Evolutionary conservation across 1,140 invertebrate genomes (phyloP).

Genomic region (Spodoptera frugiperda): DNA sequence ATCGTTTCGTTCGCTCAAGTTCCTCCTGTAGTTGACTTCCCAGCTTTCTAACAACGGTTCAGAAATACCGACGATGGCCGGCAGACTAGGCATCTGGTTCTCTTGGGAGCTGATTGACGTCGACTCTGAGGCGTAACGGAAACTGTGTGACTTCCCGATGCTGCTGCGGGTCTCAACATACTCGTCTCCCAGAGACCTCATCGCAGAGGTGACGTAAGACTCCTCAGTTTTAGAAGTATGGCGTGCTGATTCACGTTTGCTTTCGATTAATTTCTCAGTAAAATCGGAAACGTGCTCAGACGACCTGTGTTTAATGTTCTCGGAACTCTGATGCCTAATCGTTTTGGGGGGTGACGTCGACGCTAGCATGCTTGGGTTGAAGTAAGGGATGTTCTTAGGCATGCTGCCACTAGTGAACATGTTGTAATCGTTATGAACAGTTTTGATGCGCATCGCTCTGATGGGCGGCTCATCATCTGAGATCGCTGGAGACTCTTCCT

Average conservation of each 20-base stretch:
- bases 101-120: slow-evolving; percentile 82
- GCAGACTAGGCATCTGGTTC: slow-evolving; percentile 84
- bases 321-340: slow-evolving; percentile 70
- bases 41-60: slow-evolving; percentile 85
- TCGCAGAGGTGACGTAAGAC: slow-evolving; percentile 68
- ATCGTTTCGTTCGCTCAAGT: slow-evolving; percentile 79
- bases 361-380: slow-evolving; percentile 69
- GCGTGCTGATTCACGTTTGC: slow-evolving; percentile 67
- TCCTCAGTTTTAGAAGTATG: slow-evolving; percentile 70
- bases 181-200: slow-evolving; percentile 80
- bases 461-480: slow-evolving; percentile 70
- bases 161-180: slow-evolving; percentile 82
- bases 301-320: slow-evolving; percentile 78
- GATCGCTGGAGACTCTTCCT: slow-evolving; percentile 69
- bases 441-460: slow-evolving; percentile 72
- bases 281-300: slow-evolving; percentile 71
- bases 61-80: slow-evolving; percentile 84
- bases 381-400: slow-evolving; percentile 80
- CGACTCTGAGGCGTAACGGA: slow-evolving; percentile 86
- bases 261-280: slow-evolving; percentile 67
- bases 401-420: slow-evolving; percentile 79
- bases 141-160: slow-evolving; percentile 89
- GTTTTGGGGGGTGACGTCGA: slow-evolving; percentile 71
- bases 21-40: slow-evolving; percentile 85
- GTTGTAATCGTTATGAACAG: slow-evolving; percentile 64